phyloP scores from a whole-genome alignment of 2,113 vertebrate species.

The Dicaeum eximium region DNA sequence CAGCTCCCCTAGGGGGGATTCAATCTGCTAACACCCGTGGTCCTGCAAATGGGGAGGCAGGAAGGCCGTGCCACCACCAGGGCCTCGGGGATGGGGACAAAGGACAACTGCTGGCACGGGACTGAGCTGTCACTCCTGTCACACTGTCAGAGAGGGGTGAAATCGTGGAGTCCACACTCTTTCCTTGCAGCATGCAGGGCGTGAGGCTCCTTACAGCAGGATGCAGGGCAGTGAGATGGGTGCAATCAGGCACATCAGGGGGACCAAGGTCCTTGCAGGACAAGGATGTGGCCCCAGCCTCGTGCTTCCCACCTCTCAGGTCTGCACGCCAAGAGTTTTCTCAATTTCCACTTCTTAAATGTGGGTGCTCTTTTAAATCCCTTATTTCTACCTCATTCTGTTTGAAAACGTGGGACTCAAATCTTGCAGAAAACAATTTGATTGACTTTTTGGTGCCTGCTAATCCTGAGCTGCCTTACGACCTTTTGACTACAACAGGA shows the following conservation, averaged over 20 bases:
- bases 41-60: background rate
- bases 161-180: background rate
- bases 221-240: background rate
- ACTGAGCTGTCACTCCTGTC: background rate
- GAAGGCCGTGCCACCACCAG: background rate
- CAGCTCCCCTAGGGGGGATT: background rate
- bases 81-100: background rate
- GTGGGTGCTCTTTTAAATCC: background rate
- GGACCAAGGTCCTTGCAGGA: background rate
- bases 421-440: slow-evolving; percentile 7
- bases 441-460: slow-evolving; percentile 40
- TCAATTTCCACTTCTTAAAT: background rate
- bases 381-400: slow-evolving; percentile 9
- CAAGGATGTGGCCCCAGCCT: background rate
- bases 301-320: background rate
- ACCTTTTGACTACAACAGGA: slow-evolving; percentile 58
- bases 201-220: background rate
- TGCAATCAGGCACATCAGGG: background rate
- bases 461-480: slow-evolving; percentile 52
- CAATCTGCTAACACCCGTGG: background rate
- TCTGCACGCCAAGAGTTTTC: background rate
- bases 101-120: background rate
- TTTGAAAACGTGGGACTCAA: background rate
- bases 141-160: background rate
- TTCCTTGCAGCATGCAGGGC: background rate